Evolutionary conservation across 1,140 invertebrate species (phyloP), one percentile per base, ranked within the genome.

Genomic region (Euglossa dilemma): DNA sequence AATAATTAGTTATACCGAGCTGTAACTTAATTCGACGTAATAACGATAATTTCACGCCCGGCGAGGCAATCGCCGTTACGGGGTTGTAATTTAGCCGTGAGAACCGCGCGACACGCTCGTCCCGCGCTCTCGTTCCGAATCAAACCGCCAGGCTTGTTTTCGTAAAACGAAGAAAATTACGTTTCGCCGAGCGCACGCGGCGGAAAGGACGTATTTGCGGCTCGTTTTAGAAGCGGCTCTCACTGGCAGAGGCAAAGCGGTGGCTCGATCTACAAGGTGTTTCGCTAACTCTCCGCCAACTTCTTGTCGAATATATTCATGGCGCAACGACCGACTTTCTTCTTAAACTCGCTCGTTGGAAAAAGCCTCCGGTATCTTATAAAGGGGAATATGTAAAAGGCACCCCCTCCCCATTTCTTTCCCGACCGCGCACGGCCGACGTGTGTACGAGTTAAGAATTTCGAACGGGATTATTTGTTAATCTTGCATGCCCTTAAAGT

Each of bases 1-100:
- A 25, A n/a, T 75, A 76, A 76, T 76, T 76, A 69, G 45, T 76
- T 76, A 20, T 67, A n/a, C 14, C 23, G 36, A n/a, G 23, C 18
- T 50, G 43, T 76, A 82, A 82, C 63, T 76, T 82, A 76, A 82
- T 76, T 76, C 43, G 8, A 23, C 23, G 63, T 1, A 18, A 82
- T 76, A 67, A 67, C 50, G 47, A 28, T 50, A 36, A 82, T 82
- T 76, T 50, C 9, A 6, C 18, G 23, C 18, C 36, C 45, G 66
- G 18, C 61, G 50, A 18, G 43, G 18, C 50, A 18, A 47, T n/a
- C 57, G 56, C 11, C 45, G 50, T 64, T 80, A 45, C 23, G 18
- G 9, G 12, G 8, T 54, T 72, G 52, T 36, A 14, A 20, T 52
- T 56, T 43, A 56, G 9, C 9, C 18, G 25, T 12, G 25, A 54